Evolutionary conservation across 2,888 invertebrate genomes (phyloP), one percentile per base, ranked within the genome.

Genomic region (Dugesia japonica): DNA sequence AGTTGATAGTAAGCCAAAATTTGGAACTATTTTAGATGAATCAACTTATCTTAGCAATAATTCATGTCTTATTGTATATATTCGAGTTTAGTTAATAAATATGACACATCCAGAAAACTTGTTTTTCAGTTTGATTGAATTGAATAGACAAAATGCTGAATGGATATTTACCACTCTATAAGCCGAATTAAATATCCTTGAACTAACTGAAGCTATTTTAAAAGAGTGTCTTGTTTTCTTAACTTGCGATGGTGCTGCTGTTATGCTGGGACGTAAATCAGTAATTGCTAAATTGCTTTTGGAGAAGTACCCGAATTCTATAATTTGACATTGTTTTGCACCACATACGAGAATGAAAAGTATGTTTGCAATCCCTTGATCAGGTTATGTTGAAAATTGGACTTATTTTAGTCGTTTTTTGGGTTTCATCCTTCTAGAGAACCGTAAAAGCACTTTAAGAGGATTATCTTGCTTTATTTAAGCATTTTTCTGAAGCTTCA

Each of bases 61-160:
- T 56, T 56, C 56, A 56, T 56, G 23, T 56, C 23, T 56, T 56
- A 56, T 56, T 56, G n/a, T 56, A n/a, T n/a, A 56, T 56, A 56
- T n/a, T 56, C 23, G 56, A 56, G 56, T 56, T 56, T n/a, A 20
- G 56, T 56, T 56, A 56, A 56, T 20, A 56, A 56, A 56, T 56
- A 56, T 20, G 56, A 56, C n/a, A 56, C 23, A 56, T 56, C n/a
- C 56, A 56, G n/a, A 13, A 56, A 56, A 56, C 23, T 56, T 56
- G 56, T 56, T 56, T 56, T 4, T 56, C 9, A 13, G n/a, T n/a
- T 56, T 56, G 20, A 56, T 56, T n/a, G 56, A 56, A 56, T 56
- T 20, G 56, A 4, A 56, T 4, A 23, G 23, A n/a, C 56, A 56
- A 56, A 56, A 56, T 56, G 23, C n/a, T 23, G 56, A 56, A 56